Percentiles rank a stretch among this genome's conserved stretches.
Conservation (phyloP, 2,113 vertebrate species). For the Antennarius striatus region DNA sequence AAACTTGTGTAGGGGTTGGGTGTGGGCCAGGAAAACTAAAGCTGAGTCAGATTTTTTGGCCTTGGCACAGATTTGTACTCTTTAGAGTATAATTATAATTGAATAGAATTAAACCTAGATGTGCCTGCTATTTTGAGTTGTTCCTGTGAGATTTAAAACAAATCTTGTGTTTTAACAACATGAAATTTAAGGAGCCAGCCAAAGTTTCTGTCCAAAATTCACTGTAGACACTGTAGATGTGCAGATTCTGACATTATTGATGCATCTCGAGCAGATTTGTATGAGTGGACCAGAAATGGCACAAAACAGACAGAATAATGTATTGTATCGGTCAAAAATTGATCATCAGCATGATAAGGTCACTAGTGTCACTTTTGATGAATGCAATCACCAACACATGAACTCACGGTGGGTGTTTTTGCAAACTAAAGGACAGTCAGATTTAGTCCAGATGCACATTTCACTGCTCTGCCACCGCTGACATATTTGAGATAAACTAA, state of each 20-base stretch:
- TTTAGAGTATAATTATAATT: too few species aligned
- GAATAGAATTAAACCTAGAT: too few species aligned
- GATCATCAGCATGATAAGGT: slow-evolving; percentile 15
- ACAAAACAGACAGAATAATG: neutral
- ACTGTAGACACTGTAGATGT: neutral
- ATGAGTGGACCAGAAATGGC: neutral
- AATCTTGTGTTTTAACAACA: too few species aligned
- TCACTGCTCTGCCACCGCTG: slow-evolving; percentile 14
- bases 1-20: too few species aligned
- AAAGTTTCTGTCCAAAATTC: neutral
- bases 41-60: too few species aligned
- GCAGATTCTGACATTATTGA: neutral
- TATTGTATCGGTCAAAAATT: slow-evolving; percentile 10
- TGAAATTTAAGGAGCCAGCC: too few species aligned
- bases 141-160: too few species aligned
- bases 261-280: neutral
- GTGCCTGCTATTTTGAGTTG: too few species aligned
- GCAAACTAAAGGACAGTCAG: slow-evolving; percentile 46
- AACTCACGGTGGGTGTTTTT: neutral
- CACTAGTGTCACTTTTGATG: slow-evolving; percentile 26
- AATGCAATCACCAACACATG: slow-evolving; percentile 26
- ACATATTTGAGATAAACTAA: slow-evolving; percentile 12
- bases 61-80: too few species aligned
- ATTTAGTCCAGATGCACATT: slow-evolving; percentile 24
- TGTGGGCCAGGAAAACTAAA: too few species aligned